phyloP scores from a whole-genome alignment of 2,113 vertebrate species.

The Saccopteryx leptura region DNA sequence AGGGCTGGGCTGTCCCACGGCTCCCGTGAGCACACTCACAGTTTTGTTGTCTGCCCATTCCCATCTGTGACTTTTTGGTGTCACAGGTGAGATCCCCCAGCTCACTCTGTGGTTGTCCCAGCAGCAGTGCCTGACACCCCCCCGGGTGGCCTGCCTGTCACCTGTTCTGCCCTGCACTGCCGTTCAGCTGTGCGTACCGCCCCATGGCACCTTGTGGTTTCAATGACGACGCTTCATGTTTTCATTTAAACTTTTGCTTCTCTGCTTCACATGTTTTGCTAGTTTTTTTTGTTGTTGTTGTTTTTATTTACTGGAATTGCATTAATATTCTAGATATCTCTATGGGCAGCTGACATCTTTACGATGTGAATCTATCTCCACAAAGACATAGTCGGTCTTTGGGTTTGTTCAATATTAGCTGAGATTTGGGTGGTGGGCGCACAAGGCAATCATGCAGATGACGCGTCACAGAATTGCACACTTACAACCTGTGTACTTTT shows the following conservation, averaged over 20 bases:
- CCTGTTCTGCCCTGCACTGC: accelerated
- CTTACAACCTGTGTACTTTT: not conserved
- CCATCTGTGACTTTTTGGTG: not conserved
- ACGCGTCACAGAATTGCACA: not conserved
- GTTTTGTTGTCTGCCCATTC: accelerated
- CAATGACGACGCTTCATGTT: not conserved
- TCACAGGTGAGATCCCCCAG: not conserved
- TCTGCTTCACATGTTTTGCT: not conserved
- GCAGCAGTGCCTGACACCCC: not conserved
- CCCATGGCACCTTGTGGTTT: not conserved
- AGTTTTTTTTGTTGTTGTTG: not conserved
- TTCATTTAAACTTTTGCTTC: not conserved
- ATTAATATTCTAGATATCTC: not conserved
- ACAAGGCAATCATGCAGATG: not conserved
- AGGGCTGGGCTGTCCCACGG: too few species aligned
- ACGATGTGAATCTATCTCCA: too few species aligned
- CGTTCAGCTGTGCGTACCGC: not conserved
- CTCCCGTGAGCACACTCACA: accelerated
- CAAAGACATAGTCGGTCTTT: not conserved
- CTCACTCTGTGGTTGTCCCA: accelerated
- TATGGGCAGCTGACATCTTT: accelerated
- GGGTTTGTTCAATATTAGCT: not conserved
- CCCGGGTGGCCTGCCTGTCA: accelerated
- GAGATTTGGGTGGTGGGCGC: not conserved
- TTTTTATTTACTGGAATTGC: not conserved